A percentile compares a stretch with the other conserved stretches of the same genome.
Evolutionary conservation across 2,888 invertebrate species (phyloP).

Genomic region (Lithophane leautieri): DNA sequence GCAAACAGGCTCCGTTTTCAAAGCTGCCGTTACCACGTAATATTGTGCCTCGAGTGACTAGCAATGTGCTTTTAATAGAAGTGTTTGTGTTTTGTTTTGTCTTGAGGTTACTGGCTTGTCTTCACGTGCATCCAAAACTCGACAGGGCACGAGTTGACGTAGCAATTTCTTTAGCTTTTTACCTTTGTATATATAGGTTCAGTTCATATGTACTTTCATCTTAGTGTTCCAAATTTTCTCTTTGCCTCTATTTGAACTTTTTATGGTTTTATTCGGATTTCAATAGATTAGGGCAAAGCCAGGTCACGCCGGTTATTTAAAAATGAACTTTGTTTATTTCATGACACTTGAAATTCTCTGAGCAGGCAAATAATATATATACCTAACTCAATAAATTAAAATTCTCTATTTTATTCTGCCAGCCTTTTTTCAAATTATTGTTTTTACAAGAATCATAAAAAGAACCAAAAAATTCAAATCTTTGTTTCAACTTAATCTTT

Average conservation of each 20-base stretch:
- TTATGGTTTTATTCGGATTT: too few species aligned
- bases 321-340: not conserved
- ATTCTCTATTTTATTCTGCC: not conserved
- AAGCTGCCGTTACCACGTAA: conserved; percentile 30
- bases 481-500: conserved; percentile 24
- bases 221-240: not conserved
- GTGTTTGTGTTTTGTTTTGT: conserved; percentile 23
- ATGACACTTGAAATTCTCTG: not conserved
- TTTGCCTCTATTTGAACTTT: not conserved
- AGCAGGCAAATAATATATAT: not conserved
- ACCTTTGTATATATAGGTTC: too few species aligned
- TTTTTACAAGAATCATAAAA: not conserved
- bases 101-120: not conserved
- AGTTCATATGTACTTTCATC: not conserved
- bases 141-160: not conserved
- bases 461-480: not conserved
- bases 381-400: not conserved
- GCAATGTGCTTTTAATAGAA: conserved; percentile 19
- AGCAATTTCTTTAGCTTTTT: not conserved
- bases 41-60: conserved; percentile 4
- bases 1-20: conserved; percentile 13
- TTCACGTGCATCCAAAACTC: not conserved
- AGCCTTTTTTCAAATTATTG: conserved; percentile 4
- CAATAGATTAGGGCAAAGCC: not conserved
- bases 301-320: not conserved